A percentile compares a stretch with the other conserved stretches of the same genome.
These are phyloP conservation scores for Eospalax fontanierii DNA, from an alignment of 2,797 vertebrate genomes.

Conservation along the genomic window DNA sequence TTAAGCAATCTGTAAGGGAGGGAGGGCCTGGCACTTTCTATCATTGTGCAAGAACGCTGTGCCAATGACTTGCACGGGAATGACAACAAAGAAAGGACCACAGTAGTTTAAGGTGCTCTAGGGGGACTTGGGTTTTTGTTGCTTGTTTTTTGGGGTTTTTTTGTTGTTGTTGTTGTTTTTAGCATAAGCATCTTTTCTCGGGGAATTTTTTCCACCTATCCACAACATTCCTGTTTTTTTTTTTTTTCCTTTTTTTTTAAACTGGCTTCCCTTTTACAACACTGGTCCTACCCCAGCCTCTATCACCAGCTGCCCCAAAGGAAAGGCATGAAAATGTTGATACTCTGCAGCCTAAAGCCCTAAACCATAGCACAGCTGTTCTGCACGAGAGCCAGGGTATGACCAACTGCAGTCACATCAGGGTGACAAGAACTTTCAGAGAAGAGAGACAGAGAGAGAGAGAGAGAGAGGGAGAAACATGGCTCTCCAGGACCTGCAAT, in stretches of 20 bases:
- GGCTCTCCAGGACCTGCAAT: constrained; percentile 70
- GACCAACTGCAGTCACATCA: constrained; percentile 78
- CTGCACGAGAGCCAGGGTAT: constrained; percentile 66
- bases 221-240: not conserved
- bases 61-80: constrained; percentile 74
- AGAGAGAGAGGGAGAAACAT: constrained; percentile 55
- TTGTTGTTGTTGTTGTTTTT: not conserved
- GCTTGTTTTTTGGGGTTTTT: constrained; percentile 2
- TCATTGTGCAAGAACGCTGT: constrained; percentile 78
- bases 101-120: constrained; percentile 56
- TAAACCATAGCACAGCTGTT: constrained; percentile 74
- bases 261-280: not conserved
- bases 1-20: constrained; percentile 84
- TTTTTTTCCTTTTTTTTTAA: not conserved
- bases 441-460: constrained; percentile 69
- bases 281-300: not conserved
- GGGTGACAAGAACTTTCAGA: constrained; percentile 68
- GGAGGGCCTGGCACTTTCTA: constrained; percentile 83
- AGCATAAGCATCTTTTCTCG: not conserved
- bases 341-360: constrained; percentile 61
- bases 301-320: not conserved
- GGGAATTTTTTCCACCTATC: not conserved
- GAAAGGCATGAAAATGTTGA: constrained; percentile 11
- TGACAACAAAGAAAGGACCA: constrained; percentile 85
- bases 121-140: constrained; percentile 4